Evolutionary conservation across 2,797 vertebrate species (phyloP), one percentile per base, ranked within the genome.

Genomic region (Centroberyx gerrardi): DNA sequence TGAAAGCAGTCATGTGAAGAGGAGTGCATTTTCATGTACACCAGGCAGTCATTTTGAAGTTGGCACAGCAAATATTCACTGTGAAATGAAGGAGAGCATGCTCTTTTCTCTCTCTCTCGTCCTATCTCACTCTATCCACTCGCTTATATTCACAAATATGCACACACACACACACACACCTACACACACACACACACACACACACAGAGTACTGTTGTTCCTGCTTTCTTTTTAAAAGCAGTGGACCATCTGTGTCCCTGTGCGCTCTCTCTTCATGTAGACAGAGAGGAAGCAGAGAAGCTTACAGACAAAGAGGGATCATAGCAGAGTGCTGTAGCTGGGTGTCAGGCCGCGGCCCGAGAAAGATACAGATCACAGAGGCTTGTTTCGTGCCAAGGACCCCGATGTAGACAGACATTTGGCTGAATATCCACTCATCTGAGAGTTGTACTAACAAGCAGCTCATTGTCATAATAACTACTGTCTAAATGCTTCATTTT

Each of bases 211-310:
- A 33, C 33, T 33, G 33, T 40, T 33, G 33, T 40, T 40, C 38
- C 44, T 3, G 46, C 48, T 76, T 36, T 66, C 49, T 44, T 42
- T 62, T 27, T 36, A 4, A 65, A 64, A 55, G 66, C 54, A 42
- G 46, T 1, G 5, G 71, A 74, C 73, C 80, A 76, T 78, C 78
- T 85, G 78, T 58, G 74, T 82, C 31, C 60, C 56, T 27, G 52
- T 0, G 7, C 40, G 18, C 46, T 65, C n/a, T 72, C 14, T 65
- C 28, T 49, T 14, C 62, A 15, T 63, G 28, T 52, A 49, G 68
- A 63, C 46, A 9, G 61, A 33, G n/a, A 55, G 70, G 63, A 42
- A 51, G 9, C 38, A 40, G 65, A 60, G 36, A 7, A 15, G 66
- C 42, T 70, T 31, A n/a, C 38, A 40, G 38, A 44, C 29, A 69